Percentiles rank a stretch among this genome's conserved stretches.
Conservation (phyloP, 2,888 invertebrate species). For the Apamea epomidion region DNA sequence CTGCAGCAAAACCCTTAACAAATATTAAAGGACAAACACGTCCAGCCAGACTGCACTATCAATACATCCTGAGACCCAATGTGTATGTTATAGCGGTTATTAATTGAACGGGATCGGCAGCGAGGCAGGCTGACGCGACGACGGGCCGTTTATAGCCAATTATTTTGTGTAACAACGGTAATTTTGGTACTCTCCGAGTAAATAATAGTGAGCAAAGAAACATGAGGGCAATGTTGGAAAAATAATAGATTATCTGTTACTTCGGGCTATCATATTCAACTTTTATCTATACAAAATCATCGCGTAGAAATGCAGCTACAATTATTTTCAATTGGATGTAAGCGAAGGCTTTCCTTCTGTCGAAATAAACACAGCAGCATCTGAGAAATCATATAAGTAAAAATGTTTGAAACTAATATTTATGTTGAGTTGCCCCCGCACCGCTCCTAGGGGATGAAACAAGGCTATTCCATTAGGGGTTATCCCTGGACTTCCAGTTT, state of each 20-base stretch:
- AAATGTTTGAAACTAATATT: constrained; percentile 47
- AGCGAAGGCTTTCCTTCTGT: not conserved
- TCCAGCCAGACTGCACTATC: not conserved
- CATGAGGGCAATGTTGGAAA: not conserved
- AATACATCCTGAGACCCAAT: not conserved
- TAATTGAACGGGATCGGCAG: constrained; percentile 33
- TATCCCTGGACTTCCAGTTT: constrained; percentile 39
- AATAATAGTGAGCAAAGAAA: not conserved
- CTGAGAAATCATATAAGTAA: constrained; percentile 17
- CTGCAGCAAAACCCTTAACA: no score
- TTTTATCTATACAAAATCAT: not conserved
- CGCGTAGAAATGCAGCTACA: not conserved
- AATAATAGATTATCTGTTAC: not conserved
- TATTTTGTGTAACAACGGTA: constrained; percentile 9
- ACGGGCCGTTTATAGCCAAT: constrained; percentile 5
- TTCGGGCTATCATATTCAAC: not conserved
- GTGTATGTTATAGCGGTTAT: constrained; percentile 15
- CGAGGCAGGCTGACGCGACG: not conserved
- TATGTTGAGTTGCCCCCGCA: constrained; percentile 9
- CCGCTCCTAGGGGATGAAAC: constrained; percentile 26
- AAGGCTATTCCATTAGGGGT: constrained; percentile 58
- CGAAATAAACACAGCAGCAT: not conserved
- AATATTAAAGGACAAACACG: no score
- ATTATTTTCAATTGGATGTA: not conserved
- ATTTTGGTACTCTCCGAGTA: not conserved